phyloP scores from a whole-genome alignment of 2,113 vertebrate species.

The Actenoides lindsayi region DNA sequence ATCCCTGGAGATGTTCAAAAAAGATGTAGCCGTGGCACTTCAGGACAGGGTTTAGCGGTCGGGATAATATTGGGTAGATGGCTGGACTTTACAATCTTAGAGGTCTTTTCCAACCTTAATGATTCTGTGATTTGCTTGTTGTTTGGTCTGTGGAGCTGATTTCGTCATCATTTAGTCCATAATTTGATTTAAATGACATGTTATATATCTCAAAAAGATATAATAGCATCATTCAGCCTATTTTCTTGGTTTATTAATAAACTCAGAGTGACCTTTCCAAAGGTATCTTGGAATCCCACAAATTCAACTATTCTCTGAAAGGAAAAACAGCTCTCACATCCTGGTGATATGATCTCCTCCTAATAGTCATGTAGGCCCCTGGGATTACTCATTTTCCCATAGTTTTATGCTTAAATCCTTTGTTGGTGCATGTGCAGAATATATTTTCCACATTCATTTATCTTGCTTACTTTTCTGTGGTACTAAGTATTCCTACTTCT shows the following conservation, averaged over 20 bases:
- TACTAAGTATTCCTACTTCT: neutral
- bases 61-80: too few relatives aligned
- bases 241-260: neutral
- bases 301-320: neutral
- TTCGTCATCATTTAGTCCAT: neutral
- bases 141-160: neutral
- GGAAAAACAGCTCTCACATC: neutral
- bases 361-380: neutral
- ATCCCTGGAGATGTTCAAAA: neutral
- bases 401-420: neutral
- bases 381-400: neutral
- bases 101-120: too few relatives aligned
- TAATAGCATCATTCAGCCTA: neutral
- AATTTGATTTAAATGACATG: neutral
- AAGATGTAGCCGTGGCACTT: neutral
- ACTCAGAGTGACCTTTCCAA: neutral
- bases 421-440: neutral
- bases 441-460: neutral
- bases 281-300: neutral
- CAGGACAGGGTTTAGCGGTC: neutral
- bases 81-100: too few relatives aligned
- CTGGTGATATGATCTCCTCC: neutral
- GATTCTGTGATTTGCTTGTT: neutral
- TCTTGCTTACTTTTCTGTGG: neutral
- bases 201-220: neutral